Evolutionary conservation across 2,797 vertebrate genomes (phyloP).

Genomic region (Xiphophorus birchmanni): DNA sequence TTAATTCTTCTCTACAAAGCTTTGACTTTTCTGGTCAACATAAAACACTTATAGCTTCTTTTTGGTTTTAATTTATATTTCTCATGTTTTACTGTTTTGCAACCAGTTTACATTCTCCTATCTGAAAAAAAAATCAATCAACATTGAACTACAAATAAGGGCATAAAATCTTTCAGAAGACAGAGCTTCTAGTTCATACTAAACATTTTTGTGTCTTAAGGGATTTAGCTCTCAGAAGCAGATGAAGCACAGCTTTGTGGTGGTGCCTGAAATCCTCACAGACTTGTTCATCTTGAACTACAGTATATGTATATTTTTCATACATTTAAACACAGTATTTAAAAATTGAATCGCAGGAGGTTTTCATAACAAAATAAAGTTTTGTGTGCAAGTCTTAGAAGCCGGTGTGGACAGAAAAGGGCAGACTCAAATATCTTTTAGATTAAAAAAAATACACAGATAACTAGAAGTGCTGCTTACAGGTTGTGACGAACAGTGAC

Average conservation of each 20-base stretch:
- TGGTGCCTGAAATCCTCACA: not conserved
- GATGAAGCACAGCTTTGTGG: not conserved
- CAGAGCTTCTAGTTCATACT: not conserved
- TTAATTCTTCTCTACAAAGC: slow-evolving; percentile 12
- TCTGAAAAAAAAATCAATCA: not conserved
- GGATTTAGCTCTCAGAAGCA: not conserved
- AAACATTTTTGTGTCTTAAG: not conserved
- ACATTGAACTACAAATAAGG: not conserved
- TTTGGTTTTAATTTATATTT: not conserved
- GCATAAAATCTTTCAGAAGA: not conserved
- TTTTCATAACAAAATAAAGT: not conserved
- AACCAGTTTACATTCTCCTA: not conserved
- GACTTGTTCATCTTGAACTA: not conserved
- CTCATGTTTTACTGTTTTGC: not conserved
- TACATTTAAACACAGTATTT: not conserved
- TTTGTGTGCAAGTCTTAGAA: not conserved
- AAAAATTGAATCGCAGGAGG: not conserved
- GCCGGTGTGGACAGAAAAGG: not conserved
- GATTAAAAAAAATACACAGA: not conserved
- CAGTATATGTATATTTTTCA: no score
- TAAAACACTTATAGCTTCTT: not conserved
- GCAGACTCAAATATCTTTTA: not conserved
- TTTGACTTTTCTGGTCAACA: not conserved
- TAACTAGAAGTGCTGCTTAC: not conserved
- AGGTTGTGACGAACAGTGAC: not conserved